Evolutionary conservation across 2,797 vertebrate species (phyloP).

Genomic region (Gorsachius magnificus): DNA sequence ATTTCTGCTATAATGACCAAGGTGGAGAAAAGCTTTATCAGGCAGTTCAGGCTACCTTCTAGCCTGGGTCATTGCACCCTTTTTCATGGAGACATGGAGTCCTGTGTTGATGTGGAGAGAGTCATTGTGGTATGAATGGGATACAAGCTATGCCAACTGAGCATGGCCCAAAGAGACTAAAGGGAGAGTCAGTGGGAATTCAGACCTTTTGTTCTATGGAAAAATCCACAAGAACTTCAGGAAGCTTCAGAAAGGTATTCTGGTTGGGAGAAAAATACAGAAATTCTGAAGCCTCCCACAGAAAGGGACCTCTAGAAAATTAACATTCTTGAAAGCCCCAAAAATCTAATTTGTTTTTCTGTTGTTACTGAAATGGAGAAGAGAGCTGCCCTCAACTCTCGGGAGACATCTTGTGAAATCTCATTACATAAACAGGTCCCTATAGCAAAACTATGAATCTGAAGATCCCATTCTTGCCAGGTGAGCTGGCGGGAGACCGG

Average conservation of each 20-base stretch:
- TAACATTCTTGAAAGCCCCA: not conserved
- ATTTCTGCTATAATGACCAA: not conserved
- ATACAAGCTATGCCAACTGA: not conserved
- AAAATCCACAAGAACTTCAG: not conserved
- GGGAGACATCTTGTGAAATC: not conserved
- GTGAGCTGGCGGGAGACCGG: not conserved
- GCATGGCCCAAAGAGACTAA: not conserved
- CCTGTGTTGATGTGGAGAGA: not conserved
- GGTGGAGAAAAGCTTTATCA: not conserved
- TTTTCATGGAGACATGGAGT: not conserved
- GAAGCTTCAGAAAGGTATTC: not conserved
- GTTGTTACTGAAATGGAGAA: not conserved
- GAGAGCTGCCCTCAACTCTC: not conserved
- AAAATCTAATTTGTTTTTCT: not conserved
- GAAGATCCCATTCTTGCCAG: not conserved
- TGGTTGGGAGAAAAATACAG: not conserved
- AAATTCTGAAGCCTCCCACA: not conserved
- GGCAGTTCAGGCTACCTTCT: not conserved
- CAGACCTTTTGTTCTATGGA: not conserved
- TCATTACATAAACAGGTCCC: not conserved
- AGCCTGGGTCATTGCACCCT: not conserved
- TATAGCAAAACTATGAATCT: not conserved
- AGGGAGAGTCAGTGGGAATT: not conserved
- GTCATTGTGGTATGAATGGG: not conserved
- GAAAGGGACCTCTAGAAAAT: not conserved